A percentile compares a stretch with the other conserved stretches of the same genome.
phyloP scores from a whole-genome alignment of 2,888 invertebrate genomes.

The Ashinkailepas kermadecensis region DNA sequence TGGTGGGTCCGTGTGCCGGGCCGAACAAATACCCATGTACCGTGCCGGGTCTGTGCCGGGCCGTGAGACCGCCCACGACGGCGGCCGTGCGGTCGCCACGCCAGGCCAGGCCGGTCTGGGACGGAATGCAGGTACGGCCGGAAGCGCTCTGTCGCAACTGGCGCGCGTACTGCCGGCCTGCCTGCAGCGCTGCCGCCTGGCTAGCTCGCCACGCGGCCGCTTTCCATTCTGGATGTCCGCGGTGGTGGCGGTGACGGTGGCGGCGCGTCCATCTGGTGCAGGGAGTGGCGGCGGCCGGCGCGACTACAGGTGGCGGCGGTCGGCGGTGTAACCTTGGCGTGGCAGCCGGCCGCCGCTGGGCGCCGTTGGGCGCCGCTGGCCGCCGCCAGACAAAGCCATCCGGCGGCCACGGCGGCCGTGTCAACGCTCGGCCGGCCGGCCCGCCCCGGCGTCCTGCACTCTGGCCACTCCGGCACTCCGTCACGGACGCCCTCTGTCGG shows the following conservation, averaged over 20 bases:
- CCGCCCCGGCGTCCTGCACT: not conserved
- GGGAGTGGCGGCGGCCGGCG: not conserved
- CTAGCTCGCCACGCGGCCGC: not conserved
- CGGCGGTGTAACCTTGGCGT: not conserved
- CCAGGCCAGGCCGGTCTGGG: not conserved
- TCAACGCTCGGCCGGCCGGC: constrained; percentile 1
- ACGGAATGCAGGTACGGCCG: no score
- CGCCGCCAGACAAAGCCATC: not conserved
- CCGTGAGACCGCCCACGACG: no score
- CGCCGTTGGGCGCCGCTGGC: not conserved
- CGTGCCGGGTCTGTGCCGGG: no score
- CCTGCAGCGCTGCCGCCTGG: no score
- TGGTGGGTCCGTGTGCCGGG: no score
- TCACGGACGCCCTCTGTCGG: not conserved
- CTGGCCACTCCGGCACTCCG: no score
- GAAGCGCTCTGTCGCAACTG: not conserved
- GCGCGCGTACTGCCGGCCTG: not conserved
- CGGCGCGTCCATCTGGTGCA: not conserved
- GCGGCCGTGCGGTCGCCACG: no score
- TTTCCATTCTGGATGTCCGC: no score
- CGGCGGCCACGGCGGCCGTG: not conserved
- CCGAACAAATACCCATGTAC: no score
- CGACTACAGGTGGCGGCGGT: not conserved
- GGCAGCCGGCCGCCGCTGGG: not conserved
- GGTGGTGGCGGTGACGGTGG: not conserved